phyloP scores from a whole-genome alignment of 2,888 invertebrate species.

The Urechis unicinctus region DNA sequence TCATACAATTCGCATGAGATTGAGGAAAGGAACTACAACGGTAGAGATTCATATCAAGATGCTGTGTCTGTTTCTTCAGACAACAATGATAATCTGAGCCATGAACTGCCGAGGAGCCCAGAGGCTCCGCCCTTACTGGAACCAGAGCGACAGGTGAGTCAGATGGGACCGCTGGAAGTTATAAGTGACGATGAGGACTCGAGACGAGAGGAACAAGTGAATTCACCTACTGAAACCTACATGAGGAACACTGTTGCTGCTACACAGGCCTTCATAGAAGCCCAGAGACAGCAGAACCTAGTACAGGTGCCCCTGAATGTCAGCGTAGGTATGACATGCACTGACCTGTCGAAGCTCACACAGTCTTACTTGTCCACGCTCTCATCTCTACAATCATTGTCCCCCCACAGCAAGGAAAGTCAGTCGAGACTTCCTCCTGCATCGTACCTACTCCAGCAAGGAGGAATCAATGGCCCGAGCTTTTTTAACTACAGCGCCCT shows the following conservation, averaged over 20 bases:
- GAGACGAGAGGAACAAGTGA: too few relatives aligned
- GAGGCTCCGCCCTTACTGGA: not conserved
- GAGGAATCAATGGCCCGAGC: not conserved
- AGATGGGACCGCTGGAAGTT: not conserved
- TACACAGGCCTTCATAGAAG: not conserved
- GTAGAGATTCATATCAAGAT: not conserved
- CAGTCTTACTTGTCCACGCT: not conserved
- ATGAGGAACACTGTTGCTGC: too few relatives aligned
- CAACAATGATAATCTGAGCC: not conserved
- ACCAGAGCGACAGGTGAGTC: not conserved
- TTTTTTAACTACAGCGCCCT: conserved; percentile 2
- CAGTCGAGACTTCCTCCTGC: not conserved
- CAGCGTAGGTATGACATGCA: too few relatives aligned
- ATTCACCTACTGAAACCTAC: too few relatives aligned
- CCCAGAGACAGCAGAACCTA: not conserved
- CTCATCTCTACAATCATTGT: not conserved
- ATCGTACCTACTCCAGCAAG: not conserved
- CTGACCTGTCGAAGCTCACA: not conserved
- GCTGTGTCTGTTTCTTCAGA: conserved; percentile 2
- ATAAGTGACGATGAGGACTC: not conserved
- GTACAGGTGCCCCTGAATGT: not conserved
- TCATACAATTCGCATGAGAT: too few relatives aligned
- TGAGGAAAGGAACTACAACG: not conserved
- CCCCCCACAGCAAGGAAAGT: not conserved
- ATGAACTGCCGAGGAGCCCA: not conserved